Percentiles rank a stretch among this genome's conserved stretches.
These are phyloP conservation scores for Acrobasis consociella DNA, from an alignment of 2,888 invertebrate genomes.

Conservation along the genomic window DNA sequence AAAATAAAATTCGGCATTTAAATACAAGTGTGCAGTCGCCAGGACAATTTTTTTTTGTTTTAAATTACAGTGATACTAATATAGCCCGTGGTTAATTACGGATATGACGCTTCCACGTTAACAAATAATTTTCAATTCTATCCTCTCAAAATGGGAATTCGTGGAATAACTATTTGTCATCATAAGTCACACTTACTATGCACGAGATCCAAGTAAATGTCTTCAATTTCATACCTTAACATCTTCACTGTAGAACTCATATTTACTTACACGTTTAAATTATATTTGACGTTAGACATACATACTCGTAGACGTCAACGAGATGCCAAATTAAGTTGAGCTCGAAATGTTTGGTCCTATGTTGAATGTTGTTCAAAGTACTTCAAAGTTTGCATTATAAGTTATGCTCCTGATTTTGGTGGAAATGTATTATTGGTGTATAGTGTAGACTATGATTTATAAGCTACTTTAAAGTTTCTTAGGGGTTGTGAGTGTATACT, in stretches of 20 bases:
- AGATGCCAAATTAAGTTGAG: slow-evolving; percentile 32
- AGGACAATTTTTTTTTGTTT: too few species aligned
- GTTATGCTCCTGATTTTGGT: not conserved
- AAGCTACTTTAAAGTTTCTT: not conserved
- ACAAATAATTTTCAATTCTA: not conserved
- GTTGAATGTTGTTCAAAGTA: slow-evolving; percentile 8
- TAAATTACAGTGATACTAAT: too few species aligned
- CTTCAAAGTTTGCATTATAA: not conserved
- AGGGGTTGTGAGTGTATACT: too few species aligned
- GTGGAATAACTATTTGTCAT: not conserved
- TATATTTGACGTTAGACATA: slow-evolving; percentile 44
- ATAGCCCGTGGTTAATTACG: too few species aligned
- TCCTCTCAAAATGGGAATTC: not conserved
- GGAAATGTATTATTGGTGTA: not conserved
- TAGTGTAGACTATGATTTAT: not conserved
- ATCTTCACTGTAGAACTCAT: not conserved
- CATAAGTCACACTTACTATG: not conserved
- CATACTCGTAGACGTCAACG: slow-evolving; percentile 32
- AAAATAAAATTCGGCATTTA: too few species aligned
- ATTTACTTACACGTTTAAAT: slow-evolving; percentile 6
- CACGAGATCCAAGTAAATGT: not conserved
- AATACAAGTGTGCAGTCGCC: too few species aligned
- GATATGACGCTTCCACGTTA: too few species aligned
- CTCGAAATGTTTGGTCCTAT: slow-evolving; percentile 28
- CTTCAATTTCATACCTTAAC: not conserved